Conservation (phyloP, 1,140 invertebrate species). For the Lethrus apterus region DNA sequence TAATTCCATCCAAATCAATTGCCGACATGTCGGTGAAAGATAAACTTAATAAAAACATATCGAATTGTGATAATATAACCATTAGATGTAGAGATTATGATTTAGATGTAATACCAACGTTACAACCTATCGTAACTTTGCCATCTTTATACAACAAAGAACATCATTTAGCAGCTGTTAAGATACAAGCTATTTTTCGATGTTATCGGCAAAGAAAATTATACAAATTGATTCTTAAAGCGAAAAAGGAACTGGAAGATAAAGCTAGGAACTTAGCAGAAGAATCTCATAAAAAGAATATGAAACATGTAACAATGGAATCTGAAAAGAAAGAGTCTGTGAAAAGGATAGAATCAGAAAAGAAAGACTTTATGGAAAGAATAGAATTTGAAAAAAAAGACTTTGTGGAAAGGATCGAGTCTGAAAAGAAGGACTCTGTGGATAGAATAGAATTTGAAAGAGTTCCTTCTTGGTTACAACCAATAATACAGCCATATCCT, state of each 20-base stretch:
- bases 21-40: too few species aligned
- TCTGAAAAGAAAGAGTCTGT: neutral
- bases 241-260: neutral
- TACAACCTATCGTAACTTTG: too few species aligned
- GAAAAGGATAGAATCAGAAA: neutral
- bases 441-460: neutral
- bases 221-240: constrained; percentile 12
- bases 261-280: neutral
- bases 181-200: constrained; percentile 20
- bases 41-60: too few species aligned
- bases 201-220: constrained; percentile 19
- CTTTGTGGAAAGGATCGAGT: neutral
- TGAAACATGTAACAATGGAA: constrained; percentile 1
- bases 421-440: neutral
- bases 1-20: too few species aligned
- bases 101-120: too few species aligned
- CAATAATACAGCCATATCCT: constrained; percentile 25
- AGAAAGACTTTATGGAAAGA: neutral
- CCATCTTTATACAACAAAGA: too few species aligned
- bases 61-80: too few species aligned
- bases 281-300: constrained; percentile 3
- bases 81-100: too few species aligned
- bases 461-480: constrained; percentile 3
- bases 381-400: neutral
- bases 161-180: constrained; percentile 20